A percentile compares a stretch with the other conserved stretches of the same genome.
phyloP scores from a whole-genome alignment of 2,797 vertebrate genomes.

The Onychomys leucogaster region DNA sequence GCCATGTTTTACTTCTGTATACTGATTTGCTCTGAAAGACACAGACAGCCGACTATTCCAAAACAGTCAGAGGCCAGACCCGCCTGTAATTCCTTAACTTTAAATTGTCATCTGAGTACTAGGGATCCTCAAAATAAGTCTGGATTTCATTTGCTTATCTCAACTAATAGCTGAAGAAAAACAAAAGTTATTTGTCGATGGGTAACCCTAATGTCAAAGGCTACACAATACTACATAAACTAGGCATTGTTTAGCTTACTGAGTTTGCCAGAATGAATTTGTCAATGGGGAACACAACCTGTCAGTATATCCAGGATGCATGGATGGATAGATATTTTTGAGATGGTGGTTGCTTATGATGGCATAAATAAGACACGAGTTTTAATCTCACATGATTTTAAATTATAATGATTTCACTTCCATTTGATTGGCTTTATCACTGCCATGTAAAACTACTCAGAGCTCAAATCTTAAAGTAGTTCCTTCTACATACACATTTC shows the following conservation, averaged over 20 bases:
- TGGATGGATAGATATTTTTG: neutral
- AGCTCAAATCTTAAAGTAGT: neutral
- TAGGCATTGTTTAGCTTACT: neutral
- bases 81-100: neutral
- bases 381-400: slow-evolving; percentile 7
- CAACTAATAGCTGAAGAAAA: neutral
- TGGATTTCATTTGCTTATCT: neutral
- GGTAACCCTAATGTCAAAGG: neutral
- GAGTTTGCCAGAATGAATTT: neutral
- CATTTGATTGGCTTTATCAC: neutral
- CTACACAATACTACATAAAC: neutral
- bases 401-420: neutral
- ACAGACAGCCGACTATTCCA: neutral
- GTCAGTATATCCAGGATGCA: too few species aligned
- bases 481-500: slow-evolving; percentile 14
- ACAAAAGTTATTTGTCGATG: slow-evolving; percentile 5
- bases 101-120: neutral
- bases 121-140: neutral
- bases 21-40: neutral
- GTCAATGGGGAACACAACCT: neutral
- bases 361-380: neutral
- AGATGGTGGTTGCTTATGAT: slow-evolving; percentile 9
- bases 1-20: neutral
- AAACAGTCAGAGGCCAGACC: neutral
- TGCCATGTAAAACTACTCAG: neutral